Conservation (phyloP, 2,113 vertebrate genomes). For the Leucopternis melanops region DNA sequence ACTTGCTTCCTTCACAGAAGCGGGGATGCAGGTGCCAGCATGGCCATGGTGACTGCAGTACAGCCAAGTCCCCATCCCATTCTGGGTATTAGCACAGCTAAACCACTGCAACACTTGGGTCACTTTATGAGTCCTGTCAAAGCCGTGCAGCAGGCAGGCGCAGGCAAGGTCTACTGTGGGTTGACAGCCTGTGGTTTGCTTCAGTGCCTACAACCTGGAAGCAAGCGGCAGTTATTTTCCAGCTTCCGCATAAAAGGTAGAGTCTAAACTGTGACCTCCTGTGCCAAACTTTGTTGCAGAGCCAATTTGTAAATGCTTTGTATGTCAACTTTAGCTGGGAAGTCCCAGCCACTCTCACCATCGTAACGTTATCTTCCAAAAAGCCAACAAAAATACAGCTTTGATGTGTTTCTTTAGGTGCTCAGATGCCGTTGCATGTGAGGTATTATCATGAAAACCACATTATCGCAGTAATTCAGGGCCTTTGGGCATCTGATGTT, state of each 20-base stretch:
- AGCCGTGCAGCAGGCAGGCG: neutral
- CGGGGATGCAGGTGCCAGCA: neutral
- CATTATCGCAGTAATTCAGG: slow-evolving; percentile 58
- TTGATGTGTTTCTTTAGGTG: slow-evolving; percentile 45
- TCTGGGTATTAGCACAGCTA: neutral
- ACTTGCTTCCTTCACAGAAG: neutral
- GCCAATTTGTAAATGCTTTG: neutral
- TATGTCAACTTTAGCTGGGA: neutral
- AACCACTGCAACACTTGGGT: neutral
- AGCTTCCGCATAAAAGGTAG: neutral
- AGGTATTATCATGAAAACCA: slow-evolving; percentile 50
- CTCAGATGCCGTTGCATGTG: slow-evolving; percentile 1
- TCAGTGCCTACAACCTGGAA: neutral
- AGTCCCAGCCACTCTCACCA: neutral
- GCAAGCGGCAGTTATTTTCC: neutral
- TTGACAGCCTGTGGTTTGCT: neutral
- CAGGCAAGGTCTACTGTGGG: neutral
- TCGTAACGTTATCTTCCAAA: neutral
- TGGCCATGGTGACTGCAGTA: rapidly evolving
- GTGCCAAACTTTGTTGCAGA: neutral
- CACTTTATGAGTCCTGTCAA: rapidly evolving
- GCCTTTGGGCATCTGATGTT: slow-evolving; percentile 63
- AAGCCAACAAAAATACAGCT: neutral
- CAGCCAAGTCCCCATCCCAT: neutral
- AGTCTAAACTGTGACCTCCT: neutral